Evolutionary conservation across 2,797 vertebrate species (phyloP), one percentile per base, ranked within the genome.

Genomic region (Natrix natrix): DNA sequence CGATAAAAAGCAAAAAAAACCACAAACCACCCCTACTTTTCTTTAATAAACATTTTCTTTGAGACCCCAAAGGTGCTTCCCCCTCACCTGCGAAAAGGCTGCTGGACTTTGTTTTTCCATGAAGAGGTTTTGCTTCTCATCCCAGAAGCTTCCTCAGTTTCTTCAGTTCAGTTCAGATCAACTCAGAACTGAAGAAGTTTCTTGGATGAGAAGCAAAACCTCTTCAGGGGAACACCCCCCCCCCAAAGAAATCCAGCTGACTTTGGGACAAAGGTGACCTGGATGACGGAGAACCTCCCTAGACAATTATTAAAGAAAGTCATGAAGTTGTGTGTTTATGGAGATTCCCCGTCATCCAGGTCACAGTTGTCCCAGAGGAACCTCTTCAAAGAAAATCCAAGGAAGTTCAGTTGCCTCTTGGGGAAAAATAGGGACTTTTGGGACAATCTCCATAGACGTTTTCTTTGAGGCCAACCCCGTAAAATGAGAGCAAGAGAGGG

Each of bases 51-150:
- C 32, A 14, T 28, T 8, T 43, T 66, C 12, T 37, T 74, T 92
- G 6, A 32, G 8, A 5, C 26, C 26, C 59, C 59, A 60, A 60
- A 60, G 59, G 59, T 60, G 7, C 59, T 60, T 60, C 55, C 55
- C 55, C 12, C 13, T 8, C 4, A 0, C 1, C 57, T 17, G 2
- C 7, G 0, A 22, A 66, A 28, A 66, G 28, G 63, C 63, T n/a
- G 28, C 28, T n/a, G 4, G 28, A n/a, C 28, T 66, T 66, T 66
- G 28, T 66, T 66, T 14, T 66, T 66, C 63, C 63, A n/a, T n/a
- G 63, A 66, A n/a, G 63, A 14, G 5, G 5, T 66, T 66, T 66
- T 0, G 5, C 28, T 66, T 66, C 12, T n/a, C 2, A 1, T 14
- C 13, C 63, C 63, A 66, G 63, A 66, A n/a, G 28, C 12, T 66